Evolutionary conservation across 2,113 vertebrate species (phyloP).

Genomic region (Malurus melanocephalus): DNA sequence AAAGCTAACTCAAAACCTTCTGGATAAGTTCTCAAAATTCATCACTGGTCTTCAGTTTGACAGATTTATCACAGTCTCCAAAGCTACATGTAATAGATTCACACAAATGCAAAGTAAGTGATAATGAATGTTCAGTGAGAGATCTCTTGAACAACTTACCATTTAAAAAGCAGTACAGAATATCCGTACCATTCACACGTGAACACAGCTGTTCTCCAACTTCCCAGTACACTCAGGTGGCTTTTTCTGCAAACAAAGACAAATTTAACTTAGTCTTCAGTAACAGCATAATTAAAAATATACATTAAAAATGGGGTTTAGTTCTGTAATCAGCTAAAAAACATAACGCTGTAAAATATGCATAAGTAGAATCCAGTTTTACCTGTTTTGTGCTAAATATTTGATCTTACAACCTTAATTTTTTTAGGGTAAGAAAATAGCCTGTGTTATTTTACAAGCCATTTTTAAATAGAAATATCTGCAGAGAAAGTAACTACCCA

Average conservation of each 20-base stretch:
- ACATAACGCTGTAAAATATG: background rate
- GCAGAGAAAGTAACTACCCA: background rate
- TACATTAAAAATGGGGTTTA: background rate
- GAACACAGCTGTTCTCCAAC: background rate
- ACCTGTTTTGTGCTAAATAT: background rate
- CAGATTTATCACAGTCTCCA: background rate
- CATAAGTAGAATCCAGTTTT: background rate
- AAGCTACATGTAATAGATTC: background rate
- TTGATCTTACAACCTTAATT: background rate
- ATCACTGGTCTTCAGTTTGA: background rate
- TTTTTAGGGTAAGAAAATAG: background rate
- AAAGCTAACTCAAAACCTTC: background rate
- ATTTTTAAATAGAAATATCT: background rate
- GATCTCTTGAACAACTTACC: constrained; percentile 10
- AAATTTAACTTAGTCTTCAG: background rate
- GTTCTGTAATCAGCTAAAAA: background rate
- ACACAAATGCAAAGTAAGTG: background rate
- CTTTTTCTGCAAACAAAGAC: constrained; percentile 22
- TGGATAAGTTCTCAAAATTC: background rate
- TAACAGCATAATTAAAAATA: background rate
- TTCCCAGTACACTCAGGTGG: background rate
- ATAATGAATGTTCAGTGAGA: background rate
- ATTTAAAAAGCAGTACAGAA: background rate
- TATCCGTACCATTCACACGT: background rate
- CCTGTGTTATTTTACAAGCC: background rate